Conservation (phyloP, 2,888 invertebrate genomes). For the Leptopterna dolabrata region DNA sequence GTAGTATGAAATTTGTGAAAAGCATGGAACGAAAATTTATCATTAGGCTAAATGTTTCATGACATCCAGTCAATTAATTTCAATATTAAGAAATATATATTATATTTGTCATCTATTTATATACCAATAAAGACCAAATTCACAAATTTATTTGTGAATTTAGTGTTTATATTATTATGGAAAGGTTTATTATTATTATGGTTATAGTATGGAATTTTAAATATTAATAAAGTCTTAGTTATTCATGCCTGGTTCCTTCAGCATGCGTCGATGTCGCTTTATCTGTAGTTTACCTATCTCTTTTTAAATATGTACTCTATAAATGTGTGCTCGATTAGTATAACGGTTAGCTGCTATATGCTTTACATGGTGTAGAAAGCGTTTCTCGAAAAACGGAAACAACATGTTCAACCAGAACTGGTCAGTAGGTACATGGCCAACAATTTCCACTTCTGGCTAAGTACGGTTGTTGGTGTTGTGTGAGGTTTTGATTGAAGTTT, state of each 20-base stretch:
- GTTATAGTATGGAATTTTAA: conserved; percentile 31
- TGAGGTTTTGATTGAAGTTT: background rate
- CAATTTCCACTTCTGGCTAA: background rate
- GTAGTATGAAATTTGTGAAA: background rate
- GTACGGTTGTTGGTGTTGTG: background rate
- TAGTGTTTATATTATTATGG: conserved; percentile 51
- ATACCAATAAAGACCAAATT: conserved; percentile 58
- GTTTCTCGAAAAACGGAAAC: background rate
- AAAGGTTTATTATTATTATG: conserved; percentile 40
- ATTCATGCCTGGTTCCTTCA: conserved; percentile 36
- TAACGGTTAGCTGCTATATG: conserved; percentile 47
- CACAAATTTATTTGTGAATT: conserved; percentile 52
- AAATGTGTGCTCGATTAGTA: conserved; percentile 38
- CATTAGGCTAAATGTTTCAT: conserved; percentile 50
- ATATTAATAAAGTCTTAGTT: conserved; percentile 40
- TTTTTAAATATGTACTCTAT: conserved; percentile 10
- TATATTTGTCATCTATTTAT: conserved; percentile 57
- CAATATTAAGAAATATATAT: conserved; percentile 53
- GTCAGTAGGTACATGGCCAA: background rate
- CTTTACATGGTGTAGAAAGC: conserved; percentile 20
- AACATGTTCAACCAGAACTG: background rate
- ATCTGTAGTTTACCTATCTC: background rate
- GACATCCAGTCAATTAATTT: conserved; percentile 52
- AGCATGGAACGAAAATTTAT: conserved; percentile 45
- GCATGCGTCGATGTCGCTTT: conserved; percentile 39